Evolutionary conservation across 2,113 vertebrate genomes (phyloP).

Genomic region (Gallinago paraguaiae): DNA sequence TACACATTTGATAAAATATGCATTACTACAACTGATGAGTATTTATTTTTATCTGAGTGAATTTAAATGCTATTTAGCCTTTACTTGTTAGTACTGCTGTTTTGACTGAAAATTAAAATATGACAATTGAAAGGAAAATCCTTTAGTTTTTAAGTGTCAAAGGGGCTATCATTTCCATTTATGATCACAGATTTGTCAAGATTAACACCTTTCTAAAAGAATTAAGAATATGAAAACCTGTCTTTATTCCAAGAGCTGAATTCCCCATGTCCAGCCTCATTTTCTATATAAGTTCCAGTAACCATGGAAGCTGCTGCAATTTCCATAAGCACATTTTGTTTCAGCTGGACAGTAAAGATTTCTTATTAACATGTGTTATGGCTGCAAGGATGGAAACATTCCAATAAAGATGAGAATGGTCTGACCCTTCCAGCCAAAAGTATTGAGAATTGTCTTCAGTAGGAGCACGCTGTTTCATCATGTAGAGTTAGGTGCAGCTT

Average conservation of each 20-base stretch:
- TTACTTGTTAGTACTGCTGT: neutral
- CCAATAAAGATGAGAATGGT: neutral
- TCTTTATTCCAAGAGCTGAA: neutral
- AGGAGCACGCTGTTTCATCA: neutral
- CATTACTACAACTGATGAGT: neutral
- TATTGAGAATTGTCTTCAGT: neutral
- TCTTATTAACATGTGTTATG: neutral
- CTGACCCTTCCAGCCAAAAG: neutral
- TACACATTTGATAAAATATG: neutral
- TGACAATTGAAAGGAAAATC: neutral
- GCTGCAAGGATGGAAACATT: neutral
- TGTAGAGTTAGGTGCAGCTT: neutral
- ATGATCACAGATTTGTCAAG: neutral
- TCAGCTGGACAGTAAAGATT: neutral
- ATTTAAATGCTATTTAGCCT: neutral
- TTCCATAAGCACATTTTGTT: neutral
- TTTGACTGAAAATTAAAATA: neutral
- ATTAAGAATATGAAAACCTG: neutral
- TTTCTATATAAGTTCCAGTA: neutral
- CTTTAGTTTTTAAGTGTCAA: neutral
- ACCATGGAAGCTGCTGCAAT: neutral
- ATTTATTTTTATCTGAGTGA: neutral
- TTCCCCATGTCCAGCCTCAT: neutral
- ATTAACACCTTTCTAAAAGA: neutral
- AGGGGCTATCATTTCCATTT: neutral